Percentiles rank a stretch among this genome's conserved stretches.
phyloP scores from a whole-genome alignment of 2,797 vertebrate species.

The Clarias platycephalus region DNA sequence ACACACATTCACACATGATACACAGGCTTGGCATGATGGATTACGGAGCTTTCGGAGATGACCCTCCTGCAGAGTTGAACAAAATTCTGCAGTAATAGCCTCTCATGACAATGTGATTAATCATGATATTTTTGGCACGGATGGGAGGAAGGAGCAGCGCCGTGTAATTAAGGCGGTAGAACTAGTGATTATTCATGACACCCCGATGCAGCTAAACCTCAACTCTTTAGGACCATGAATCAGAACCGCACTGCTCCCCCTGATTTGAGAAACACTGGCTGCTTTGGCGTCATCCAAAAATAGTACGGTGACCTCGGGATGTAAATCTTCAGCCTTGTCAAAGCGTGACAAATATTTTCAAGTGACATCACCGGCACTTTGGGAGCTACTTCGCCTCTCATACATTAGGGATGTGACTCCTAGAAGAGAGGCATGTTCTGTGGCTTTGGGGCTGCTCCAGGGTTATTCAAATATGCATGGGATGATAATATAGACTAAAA shows the following conservation, averaged over 20 bases:
- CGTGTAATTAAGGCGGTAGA: slow-evolving; percentile 50
- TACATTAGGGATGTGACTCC: slow-evolving; percentile 13
- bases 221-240: slow-evolving; percentile 31
- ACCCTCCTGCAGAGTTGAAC: slow-evolving; percentile 39
- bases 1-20: background rate
- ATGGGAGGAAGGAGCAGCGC: slow-evolving; percentile 45
- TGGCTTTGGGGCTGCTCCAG: slow-evolving; percentile 13
- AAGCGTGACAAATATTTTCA: slow-evolving; percentile 1
- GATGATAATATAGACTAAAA: slow-evolving; percentile 9
- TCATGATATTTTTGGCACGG: slow-evolving; percentile 55
- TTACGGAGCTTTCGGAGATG: slow-evolving; percentile 46
- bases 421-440: background rate
- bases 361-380: slow-evolving; percentile 7
- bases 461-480: slow-evolving; percentile 17
- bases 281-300: slow-evolving; percentile 3
- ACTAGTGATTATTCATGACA: slow-evolving; percentile 47
- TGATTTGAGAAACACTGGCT: slow-evolving; percentile 21
- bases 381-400: background rate
- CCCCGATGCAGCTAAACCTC: slow-evolving; percentile 33
- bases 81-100: slow-evolving; percentile 63
- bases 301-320: background rate
- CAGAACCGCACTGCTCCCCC: slow-evolving; percentile 20
- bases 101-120: slow-evolving; percentile 59
- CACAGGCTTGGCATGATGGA: slow-evolving; percentile 51
- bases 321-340: slow-evolving; percentile 4